These are phyloP conservation scores for Orientallactaga sibirica DNA, from an alignment of 2,797 vertebrate species.

Conservation along the genomic window DNA sequence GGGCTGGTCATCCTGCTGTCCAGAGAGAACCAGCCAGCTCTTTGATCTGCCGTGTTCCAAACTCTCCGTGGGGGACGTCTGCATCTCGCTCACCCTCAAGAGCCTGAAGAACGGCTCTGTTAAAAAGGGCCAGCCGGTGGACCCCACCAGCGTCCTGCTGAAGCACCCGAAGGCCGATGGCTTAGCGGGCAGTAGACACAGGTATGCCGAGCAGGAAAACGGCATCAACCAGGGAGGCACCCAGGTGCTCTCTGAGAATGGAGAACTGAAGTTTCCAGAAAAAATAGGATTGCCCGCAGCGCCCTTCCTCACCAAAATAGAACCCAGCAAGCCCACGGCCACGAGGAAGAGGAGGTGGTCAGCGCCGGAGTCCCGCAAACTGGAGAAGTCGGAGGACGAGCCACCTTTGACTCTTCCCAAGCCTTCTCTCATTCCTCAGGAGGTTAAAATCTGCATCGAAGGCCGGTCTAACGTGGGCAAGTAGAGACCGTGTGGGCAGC, in stretches of 20 bases:
- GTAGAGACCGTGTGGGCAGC: conserved; percentile 91
- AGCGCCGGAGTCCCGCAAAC: conserved; percentile 96
- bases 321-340: conserved; percentile 90
- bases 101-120: conserved; percentile 98
- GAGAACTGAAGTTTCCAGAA: conserved; percentile 93
- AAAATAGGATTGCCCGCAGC: conserved; percentile 89
- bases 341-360: conserved; percentile 98
- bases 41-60: conserved; percentile 98
- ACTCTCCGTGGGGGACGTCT: conserved; percentile 98
- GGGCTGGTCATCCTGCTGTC: conserved; percentile 99
- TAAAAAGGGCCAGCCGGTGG: conserved; percentile 94
- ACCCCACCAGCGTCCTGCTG: conserved; percentile 91
- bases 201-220: conserved; percentile 95
- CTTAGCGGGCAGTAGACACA: conserved; percentile 90
- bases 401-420: conserved; percentile 97
- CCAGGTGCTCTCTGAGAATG: conserved; percentile 93
- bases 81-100: conserved; percentile 99
- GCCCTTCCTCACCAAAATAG: conserved; percentile 90
- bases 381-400: conserved; percentile 97
- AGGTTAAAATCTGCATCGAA: conserved; percentile 99
- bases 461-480: conserved; percentile 98
- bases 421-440: conserved; percentile 98
- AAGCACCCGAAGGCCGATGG: conserved; percentile 92
- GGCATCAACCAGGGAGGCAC: conserved; percentile 92
- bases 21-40: conserved; percentile 97